Conservation (phyloP, 1,140 invertebrate genomes). For the Dufourea novaeangliae region DNA sequence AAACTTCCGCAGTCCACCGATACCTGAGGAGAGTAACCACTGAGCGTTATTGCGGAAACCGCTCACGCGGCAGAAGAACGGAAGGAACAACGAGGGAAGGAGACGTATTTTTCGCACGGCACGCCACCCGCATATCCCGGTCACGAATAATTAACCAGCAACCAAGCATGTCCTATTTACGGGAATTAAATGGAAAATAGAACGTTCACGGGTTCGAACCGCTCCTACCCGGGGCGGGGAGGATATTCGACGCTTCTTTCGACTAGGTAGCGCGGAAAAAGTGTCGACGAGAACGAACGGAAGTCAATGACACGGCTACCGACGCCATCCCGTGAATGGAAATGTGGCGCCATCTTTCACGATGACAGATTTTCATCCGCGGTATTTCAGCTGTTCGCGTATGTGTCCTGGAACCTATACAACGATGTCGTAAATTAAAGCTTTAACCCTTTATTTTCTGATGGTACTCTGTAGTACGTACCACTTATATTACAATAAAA, state of each 20-base stretch:
- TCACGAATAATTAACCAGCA: constrained; percentile 62
- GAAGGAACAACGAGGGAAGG: too few species aligned
- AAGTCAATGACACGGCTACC: constrained; percentile 4
- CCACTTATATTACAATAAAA: too few species aligned
- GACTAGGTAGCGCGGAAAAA: constrained; percentile 7
- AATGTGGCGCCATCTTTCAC: too few species aligned
- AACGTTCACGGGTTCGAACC: constrained; percentile 28
- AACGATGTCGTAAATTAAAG: too few species aligned
- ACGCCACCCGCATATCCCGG: constrained; percentile 40
- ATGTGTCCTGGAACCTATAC: too few species aligned
- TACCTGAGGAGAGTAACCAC: too few species aligned
- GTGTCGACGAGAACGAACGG: background rate
- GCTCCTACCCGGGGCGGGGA: background rate
- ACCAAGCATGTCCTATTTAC: constrained; percentile 59
- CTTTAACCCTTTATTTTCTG: too few species aligned
- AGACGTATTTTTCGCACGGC: constrained; percentile 47
- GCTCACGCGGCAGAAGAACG: background rate
- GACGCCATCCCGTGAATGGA: background rate
- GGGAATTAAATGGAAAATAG: constrained; percentile 60
- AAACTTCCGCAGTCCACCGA: too few species aligned
- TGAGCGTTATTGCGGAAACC: too few species aligned
- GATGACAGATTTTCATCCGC: too few species aligned
- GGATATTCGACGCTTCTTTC: constrained; percentile 35
- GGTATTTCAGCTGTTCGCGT: too few species aligned
- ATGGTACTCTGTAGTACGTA: too few species aligned